These are phyloP conservation scores for Caenorhabditis zanzibari DNA, from an alignment of 2,888 invertebrate genomes.

Conservation along the genomic window DNA sequence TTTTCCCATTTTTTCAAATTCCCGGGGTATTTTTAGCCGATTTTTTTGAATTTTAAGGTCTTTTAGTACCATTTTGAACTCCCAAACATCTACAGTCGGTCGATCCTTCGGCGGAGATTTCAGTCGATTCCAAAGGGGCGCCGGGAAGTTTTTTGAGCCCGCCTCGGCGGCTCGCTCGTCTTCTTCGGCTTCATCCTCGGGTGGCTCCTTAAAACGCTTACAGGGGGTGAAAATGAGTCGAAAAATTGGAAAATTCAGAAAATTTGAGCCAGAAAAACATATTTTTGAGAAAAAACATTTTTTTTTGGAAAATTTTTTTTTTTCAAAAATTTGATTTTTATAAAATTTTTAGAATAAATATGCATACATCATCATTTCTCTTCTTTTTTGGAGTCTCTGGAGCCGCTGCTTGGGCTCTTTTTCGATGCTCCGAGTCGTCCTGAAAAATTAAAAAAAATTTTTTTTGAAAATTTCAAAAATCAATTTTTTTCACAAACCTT, in stretches of 20 bases:
- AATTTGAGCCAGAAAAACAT: background rate
- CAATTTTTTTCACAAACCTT: background rate
- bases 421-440: too few species aligned
- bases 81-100: slow-evolving; percentile 26
- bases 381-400: slow-evolving; percentile 1
- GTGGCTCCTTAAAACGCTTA: slow-evolving; percentile 16
- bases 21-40: background rate
- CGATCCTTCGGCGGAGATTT: slow-evolving; percentile 9
- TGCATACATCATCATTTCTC: slow-evolving; percentile 6
- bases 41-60: background rate
- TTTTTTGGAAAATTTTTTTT: slow-evolving; percentile 16
- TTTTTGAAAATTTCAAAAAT: background rate
- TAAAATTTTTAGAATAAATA: background rate
- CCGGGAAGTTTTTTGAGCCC: slow-evolving; percentile 5
- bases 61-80: slow-evolving; percentile 35
- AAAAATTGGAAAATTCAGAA: slow-evolving; percentile 5
- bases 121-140: slow-evolving; percentile 22
- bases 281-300: background rate
- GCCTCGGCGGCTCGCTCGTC: background rate
- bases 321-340: background rate
- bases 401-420: background rate
- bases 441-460: background rate
- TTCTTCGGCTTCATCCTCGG: slow-evolving; percentile 23
- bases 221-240: background rate
- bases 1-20: background rate